Evolutionary conservation across 2,797 vertebrate species (phyloP).

Genomic region (Sardinella longiceps): DNA sequence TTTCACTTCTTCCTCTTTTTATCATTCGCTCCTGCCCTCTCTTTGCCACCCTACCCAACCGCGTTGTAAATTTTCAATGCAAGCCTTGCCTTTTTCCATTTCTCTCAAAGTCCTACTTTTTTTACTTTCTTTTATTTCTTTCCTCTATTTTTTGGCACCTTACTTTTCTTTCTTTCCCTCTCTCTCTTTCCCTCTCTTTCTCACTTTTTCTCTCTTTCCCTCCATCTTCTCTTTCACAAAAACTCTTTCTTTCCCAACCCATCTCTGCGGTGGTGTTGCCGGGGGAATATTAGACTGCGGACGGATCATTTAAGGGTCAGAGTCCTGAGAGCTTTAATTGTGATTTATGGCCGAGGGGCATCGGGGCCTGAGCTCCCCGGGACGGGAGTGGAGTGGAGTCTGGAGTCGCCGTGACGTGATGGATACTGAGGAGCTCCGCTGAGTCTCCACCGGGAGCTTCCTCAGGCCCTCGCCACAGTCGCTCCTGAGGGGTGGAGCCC

Average conservation of each 20-base stretch:
- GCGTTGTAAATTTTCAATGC: neutral
- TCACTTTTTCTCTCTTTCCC: slow-evolving; percentile 2
- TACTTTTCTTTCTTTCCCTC: slow-evolving; percentile 41
- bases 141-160: slow-evolving; percentile 30
- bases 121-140: slow-evolving; percentile 8
- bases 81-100: slow-evolving; percentile 17
- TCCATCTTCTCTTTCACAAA: neutral
- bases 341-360: slow-evolving; percentile 54
- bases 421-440: slow-evolving; percentile 8
- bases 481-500: slow-evolving; percentile 1
- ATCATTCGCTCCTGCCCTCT: neutral
- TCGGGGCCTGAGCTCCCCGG: slow-evolving; percentile 8
- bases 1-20: neutral
- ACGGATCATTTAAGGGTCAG: slow-evolving; percentile 60
- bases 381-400: too few species aligned
- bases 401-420: neutral
- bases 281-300: slow-evolving; percentile 54
- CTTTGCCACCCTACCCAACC: neutral
- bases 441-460: neutral
- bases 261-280: slow-evolving; percentile 32
- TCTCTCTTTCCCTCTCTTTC: neutral
- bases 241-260: slow-evolving; percentile 37
- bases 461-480: neutral
- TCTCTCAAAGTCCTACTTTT: slow-evolving; percentile 10
- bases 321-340: slow-evolving; percentile 55